These are phyloP conservation scores for Amphiura filiformis DNA, from an alignment of 35 echinoderm and acorn worm genomes.

Conservation along the genomic window DNA sequence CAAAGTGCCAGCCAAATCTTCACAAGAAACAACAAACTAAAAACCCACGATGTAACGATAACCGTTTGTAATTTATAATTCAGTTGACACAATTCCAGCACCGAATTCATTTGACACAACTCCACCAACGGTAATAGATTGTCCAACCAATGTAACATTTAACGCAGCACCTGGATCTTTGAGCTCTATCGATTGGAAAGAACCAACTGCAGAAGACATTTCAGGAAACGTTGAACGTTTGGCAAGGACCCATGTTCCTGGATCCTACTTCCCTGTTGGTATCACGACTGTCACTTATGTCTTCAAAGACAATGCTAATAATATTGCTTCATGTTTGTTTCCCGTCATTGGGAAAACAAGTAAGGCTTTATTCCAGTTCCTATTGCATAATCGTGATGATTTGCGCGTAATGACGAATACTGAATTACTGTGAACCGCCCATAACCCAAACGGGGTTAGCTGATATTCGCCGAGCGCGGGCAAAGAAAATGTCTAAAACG, in stretches of 20 bases:
- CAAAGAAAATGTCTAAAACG: too few relatives aligned
- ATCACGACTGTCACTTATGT: slow-evolving; percentile 13
- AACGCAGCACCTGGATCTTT: not conserved
- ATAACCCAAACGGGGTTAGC: too few relatives aligned
- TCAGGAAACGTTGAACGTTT: slow-evolving; percentile 1
- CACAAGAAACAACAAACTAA: too few relatives aligned
- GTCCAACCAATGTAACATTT: not conserved
- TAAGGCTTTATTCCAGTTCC: too few relatives aligned
- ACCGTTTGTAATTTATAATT: too few relatives aligned
- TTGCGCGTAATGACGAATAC: too few relatives aligned
- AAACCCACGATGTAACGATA: too few relatives aligned
- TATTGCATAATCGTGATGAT: too few relatives aligned
- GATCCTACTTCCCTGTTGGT: not conserved
- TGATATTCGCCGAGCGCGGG: too few relatives aligned
- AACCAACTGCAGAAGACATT: slow-evolving; percentile 22
- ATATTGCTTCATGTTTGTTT: slow-evolving; percentile 14
- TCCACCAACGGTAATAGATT: not conserved
- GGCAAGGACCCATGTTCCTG: slow-evolving; percentile 8
- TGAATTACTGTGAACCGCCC: too few relatives aligned
- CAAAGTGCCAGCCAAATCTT: too few relatives aligned
- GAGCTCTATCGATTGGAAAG: not conserved
- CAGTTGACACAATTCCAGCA: too few relatives aligned
- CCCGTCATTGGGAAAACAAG: not conserved
- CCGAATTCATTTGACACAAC: not conserved
- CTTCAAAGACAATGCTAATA: slow-evolving; percentile 1